Conservation (phyloP, 2,113 vertebrate species). For the Speoplatyrhinus poulsoni region DNA sequence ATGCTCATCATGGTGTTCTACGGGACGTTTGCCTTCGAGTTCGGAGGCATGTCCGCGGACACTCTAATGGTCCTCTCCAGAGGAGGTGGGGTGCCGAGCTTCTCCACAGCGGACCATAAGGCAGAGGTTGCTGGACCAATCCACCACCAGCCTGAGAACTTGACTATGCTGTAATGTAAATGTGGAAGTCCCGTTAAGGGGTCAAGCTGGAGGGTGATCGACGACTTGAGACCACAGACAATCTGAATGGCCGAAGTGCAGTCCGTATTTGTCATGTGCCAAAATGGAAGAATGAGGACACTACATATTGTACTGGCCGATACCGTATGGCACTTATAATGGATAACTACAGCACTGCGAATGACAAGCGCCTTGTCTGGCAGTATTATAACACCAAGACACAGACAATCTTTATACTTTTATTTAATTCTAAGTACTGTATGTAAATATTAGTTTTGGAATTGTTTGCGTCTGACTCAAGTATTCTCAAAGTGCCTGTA, state of each 20-base stretch:
- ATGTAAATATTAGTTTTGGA: slow-evolving; percentile 25
- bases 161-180: slow-evolving; percentile 48
- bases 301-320: background rate
- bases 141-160: slow-evolving; percentile 47
- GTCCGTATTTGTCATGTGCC: background rate
- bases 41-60: slow-evolving; percentile 79
- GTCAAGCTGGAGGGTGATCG: slow-evolving; percentile 7
- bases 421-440: slow-evolving; percentile 16
- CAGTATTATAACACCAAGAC: background rate
- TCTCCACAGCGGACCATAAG: slow-evolving; percentile 51
- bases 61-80: slow-evolving; percentile 83
- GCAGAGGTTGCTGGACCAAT: slow-evolving; percentile 21
- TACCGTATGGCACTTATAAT: slow-evolving; percentile 6
- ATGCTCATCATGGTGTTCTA: slow-evolving; percentile 87
- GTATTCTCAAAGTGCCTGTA: slow-evolving; percentile 27
- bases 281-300: background rate
- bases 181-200: background rate
- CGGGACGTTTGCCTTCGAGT: slow-evolving; percentile 86
- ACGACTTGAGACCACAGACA: background rate
- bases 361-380: slow-evolving; percentile 21
- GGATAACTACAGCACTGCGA: slow-evolving; percentile 10
- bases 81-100: slow-evolving; percentile 37
- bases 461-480: slow-evolving; percentile 14
- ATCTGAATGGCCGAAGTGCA: background rate
- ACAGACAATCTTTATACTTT: slow-evolving; percentile 16